phyloP scores from a whole-genome alignment of 2,113 vertebrate genomes.

The Aythya baeri region DNA sequence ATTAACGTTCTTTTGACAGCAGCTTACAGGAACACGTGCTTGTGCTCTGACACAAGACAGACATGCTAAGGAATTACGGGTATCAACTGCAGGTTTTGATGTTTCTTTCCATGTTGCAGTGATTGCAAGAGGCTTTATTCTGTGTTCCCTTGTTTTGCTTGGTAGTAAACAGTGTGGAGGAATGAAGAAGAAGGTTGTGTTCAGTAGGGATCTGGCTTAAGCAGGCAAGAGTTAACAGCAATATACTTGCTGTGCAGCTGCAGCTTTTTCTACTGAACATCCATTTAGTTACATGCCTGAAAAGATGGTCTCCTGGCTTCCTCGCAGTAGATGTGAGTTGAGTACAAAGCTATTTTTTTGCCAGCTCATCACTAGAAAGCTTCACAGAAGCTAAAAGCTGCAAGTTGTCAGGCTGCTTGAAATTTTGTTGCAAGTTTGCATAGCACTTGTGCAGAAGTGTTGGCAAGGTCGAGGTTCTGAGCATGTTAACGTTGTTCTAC shows the following conservation, averaged over 20 bases:
- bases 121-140: not conserved
- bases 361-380: not conserved
- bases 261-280: not conserved
- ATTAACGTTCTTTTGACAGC: not conserved
- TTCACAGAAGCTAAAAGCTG: not conserved
- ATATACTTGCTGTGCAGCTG: not conserved
- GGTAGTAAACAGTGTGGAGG: not conserved
- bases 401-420: not conserved
- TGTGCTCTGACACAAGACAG: not conserved
- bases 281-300: rapidly evolving
- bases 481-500: not conserved
- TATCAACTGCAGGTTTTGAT: not conserved
- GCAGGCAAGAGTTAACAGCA: not conserved
- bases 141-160: not conserved
- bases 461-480: not conserved
- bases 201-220: not conserved
- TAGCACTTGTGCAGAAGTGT: not conserved
- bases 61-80: rapidly evolving
- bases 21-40: not conserved
- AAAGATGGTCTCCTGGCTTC: not conserved
- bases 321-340: not conserved
- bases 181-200: not conserved
- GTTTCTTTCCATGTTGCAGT: not conserved
- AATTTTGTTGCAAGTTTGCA: not conserved
- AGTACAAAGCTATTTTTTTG: not conserved